Evolutionary conservation across 2,888 invertebrate species (phyloP).

Genomic region (Ischnura elegans): DNA sequence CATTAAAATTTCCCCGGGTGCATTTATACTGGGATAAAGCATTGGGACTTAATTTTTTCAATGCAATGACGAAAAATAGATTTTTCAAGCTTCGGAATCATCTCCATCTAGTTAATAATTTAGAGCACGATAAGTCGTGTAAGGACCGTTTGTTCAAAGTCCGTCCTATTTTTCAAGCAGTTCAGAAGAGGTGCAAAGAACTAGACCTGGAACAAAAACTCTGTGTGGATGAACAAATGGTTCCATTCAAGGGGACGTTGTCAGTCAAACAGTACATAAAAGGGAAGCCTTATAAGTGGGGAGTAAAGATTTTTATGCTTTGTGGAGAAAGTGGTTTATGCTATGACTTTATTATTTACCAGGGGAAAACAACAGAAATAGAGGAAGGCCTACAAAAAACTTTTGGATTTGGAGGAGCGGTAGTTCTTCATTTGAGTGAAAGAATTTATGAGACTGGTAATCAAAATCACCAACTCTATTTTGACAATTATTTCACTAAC

Average conservation of each 20-base stretch:
- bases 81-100: conserved; percentile 70
- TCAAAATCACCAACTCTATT: conserved; percentile 68
- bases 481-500: conserved; percentile 72
- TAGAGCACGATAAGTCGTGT: conserved; percentile 57
- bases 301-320: conserved; percentile 73
- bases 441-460: conserved; percentile 48
- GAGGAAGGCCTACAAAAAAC: conserved; percentile 62
- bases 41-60: conserved; percentile 32
- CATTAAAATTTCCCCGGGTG: conserved; percentile 68
- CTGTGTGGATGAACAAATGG: conserved; percentile 72
- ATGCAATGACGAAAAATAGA: conserved; percentile 70
- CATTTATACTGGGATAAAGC: conserved; percentile 70
- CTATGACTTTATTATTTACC: conserved; percentile 74
- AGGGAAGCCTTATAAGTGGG: conserved; percentile 73
- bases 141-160: conserved; percentile 70
- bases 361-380: conserved; percentile 75
- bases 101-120: conserved; percentile 70
- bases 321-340: conserved; percentile 72
- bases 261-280: conserved; percentile 73
- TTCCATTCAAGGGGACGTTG: conserved; percentile 72
- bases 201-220: conserved; percentile 79
- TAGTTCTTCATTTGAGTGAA: conserved; percentile 70
- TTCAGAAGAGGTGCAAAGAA: conserved; percentile 70
- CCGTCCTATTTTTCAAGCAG: conserved; percentile 70
- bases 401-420: conserved; percentile 70